Conservation (phyloP, 2,113 vertebrate genomes). For the Phylloscopus whistleri region DNA sequence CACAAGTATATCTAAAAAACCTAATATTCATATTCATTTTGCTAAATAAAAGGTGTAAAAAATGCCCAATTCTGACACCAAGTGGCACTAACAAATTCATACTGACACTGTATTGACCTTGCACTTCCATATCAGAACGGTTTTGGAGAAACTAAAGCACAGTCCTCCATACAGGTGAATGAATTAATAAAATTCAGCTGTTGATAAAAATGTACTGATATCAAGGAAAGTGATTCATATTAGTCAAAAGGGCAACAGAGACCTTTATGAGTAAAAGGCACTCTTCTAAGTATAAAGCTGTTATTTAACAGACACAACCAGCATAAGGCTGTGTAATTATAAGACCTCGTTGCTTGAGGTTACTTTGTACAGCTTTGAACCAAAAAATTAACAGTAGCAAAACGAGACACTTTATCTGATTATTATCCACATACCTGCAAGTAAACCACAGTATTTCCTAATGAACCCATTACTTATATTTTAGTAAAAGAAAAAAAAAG, state of each 20-base stretch:
- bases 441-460: background rate
- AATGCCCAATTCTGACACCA: background rate
- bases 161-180: background rate
- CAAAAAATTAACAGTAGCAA: background rate
- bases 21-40: background rate
- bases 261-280: background rate
- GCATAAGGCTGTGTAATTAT: background rate
- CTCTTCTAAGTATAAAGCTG: background rate
- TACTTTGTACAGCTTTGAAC: background rate
- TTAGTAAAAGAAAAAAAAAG: background rate
- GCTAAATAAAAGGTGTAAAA: background rate
- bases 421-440: background rate
- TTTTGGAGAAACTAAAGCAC: background rate
- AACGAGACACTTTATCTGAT: background rate
- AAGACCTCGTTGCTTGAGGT: background rate
- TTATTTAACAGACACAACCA: background rate
- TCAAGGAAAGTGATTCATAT: background rate
- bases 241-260: background rate
- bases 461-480: background rate
- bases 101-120: background rate
- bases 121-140: background rate
- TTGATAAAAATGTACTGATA: background rate
- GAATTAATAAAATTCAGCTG: background rate
- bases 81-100: rapidly evolving
- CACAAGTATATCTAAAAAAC: background rate